Conservation (phyloP, 35 echinoderm and acorn worm species). For the Apostichopus japonicus region DNA sequence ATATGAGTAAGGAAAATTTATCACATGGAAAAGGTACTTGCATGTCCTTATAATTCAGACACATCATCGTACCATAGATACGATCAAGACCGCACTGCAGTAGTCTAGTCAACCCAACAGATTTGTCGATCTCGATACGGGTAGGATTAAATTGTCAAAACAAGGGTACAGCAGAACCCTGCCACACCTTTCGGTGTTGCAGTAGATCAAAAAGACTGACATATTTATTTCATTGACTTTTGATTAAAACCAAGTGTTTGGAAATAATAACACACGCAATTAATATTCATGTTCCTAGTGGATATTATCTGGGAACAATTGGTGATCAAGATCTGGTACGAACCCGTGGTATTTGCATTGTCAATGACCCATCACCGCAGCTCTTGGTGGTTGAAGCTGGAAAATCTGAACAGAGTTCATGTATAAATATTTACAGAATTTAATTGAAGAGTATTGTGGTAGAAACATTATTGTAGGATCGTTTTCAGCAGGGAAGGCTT, state of each 20-base stretch:
- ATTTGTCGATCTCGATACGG: neutral
- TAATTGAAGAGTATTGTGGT: too few relatives aligned
- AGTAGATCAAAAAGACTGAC: neutral
- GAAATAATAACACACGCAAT: neutral
- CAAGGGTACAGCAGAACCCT: neutral
- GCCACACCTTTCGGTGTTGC: conserved; percentile 15
- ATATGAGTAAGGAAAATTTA: too few relatives aligned
- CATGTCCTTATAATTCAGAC: too few relatives aligned
- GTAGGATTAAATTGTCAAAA: conserved; percentile 19
- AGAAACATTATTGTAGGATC: too few relatives aligned
- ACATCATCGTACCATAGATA: too few relatives aligned
- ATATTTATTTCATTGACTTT: conserved; percentile 30
- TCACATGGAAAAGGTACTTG: too few relatives aligned
- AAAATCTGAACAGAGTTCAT: neutral
- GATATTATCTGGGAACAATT: conserved; percentile 25
- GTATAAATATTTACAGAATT: too few relatives aligned
- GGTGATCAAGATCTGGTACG: conserved; percentile 18
- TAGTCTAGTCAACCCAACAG: too few relatives aligned
- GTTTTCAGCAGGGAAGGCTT: too few relatives aligned
- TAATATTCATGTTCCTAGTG: neutral
- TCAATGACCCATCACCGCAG: neutral
- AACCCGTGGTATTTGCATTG: conserved; percentile 18
- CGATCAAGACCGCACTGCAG: too few relatives aligned
- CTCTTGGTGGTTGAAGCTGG: neutral
- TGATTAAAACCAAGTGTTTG: neutral